These are phyloP conservation scores for Caenorhabditis sinica DNA, from an alignment of 2,888 invertebrate species.

Conservation along the genomic window DNA sequence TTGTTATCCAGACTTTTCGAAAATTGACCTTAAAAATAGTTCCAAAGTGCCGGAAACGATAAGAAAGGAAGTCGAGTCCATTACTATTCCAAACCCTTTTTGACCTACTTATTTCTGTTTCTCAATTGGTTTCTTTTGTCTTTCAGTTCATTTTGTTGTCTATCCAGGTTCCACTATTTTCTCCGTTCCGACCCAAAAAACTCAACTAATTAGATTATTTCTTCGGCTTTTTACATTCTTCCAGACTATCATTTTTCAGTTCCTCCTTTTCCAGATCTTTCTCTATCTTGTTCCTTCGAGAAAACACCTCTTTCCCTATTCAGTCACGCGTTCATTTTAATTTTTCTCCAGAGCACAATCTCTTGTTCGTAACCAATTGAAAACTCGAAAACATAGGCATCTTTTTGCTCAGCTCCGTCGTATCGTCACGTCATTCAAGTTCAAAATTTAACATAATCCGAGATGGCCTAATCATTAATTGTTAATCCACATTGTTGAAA, in stretches of 20 bases:
- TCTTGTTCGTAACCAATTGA: background rate
- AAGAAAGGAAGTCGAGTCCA: too few species aligned
- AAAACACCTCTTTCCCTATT: slow-evolving; percentile 8
- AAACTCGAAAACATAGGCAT: slow-evolving; percentile 2
- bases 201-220: slow-evolving; percentile 16
- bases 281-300: background rate
- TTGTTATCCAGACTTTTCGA: slow-evolving; percentile 1
- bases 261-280: slow-evolving; percentile 23
- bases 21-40: background rate
- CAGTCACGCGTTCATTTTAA: slow-evolving; percentile 34
- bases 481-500: slow-evolving; percentile 1
- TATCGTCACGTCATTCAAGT: slow-evolving; percentile 11
- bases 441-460: background rate
- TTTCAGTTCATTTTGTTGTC: background rate
- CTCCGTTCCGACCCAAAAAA: slow-evolving; percentile 8
- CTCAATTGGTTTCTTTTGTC: background rate
- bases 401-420: background rate
- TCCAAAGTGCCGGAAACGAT: background rate
- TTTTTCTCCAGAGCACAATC: slow-evolving; percentile 8
- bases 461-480: background rate
- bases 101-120: too few species aligned
- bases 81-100: too few species aligned
- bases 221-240: background rate
- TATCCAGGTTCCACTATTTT: background rate
- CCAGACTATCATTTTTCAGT: slow-evolving; percentile 16